A percentile compares a stretch with the other conserved stretches of the same genome.
These are phyloP conservation scores for Rhodeus uyekii DNA, from an alignment of 2,797 vertebrate genomes.

Conservation along the genomic window DNA sequence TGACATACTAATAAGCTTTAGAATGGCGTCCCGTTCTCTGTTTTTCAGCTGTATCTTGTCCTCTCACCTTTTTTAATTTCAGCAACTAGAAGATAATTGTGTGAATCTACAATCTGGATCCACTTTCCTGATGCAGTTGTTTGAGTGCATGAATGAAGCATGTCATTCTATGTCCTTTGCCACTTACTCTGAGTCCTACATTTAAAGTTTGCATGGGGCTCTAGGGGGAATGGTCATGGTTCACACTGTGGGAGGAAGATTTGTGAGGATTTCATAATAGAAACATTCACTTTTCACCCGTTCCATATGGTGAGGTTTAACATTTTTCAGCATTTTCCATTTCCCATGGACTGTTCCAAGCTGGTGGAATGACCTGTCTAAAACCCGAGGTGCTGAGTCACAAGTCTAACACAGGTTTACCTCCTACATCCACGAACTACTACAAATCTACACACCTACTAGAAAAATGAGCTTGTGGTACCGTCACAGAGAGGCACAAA, in stretches of 20 bases:
- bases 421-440: too few species aligned
- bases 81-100: neutral
- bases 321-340: constrained; percentile 29
- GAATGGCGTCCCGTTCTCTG: neutral
- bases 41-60: constrained; percentile 11
- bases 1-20: neutral
- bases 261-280: constrained; percentile 46
- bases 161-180: neutral
- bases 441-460: too few species aligned
- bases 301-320: constrained; percentile 14
- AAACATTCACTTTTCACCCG: constrained; percentile 1
- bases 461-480: too few species aligned
- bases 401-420: too few species aligned
- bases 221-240: constrained; percentile 8
- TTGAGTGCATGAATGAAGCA: neutral
- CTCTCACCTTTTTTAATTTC: neutral
- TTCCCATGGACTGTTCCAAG: too few species aligned
- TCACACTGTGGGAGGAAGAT: constrained; percentile 21
- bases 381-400: too few species aligned
- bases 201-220: constrained; percentile 27
- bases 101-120: constrained; percentile 21
- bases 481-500: too few species aligned
- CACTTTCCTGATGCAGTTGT: neutral
- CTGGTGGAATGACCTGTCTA: too few species aligned
- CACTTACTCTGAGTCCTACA: constrained; percentile 20